phyloP scores from a whole-genome alignment of 2,113 vertebrate genomes.

The Carettochelys insculpta region DNA sequence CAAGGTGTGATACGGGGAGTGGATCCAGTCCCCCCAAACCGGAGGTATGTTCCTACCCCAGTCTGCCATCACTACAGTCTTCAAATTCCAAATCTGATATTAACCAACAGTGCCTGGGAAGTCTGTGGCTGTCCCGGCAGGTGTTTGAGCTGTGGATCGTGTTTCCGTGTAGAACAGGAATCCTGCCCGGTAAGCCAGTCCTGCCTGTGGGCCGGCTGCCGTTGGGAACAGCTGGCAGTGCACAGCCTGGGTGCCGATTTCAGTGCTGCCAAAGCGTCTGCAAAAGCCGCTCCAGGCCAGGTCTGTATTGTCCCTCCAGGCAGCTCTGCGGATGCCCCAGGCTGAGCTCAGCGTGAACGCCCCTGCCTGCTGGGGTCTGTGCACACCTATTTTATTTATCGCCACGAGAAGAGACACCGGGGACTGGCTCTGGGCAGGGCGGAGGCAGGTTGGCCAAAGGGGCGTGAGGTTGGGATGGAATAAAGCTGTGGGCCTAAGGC shows the following conservation, averaged over 20 bases:
- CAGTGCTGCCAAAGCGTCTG: background rate
- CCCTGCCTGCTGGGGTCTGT: background rate
- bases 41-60: background rate
- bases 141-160: background rate
- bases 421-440: too few relatives aligned
- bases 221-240: background rate
- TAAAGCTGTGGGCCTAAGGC: background rate
- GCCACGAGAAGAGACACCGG: too few relatives aligned
- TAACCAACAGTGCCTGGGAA: background rate
- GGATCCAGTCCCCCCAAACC: rapidly evolving
- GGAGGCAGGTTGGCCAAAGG: too few relatives aligned
- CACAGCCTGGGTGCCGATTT: too few relatives aligned
- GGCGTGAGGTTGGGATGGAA: rapidly evolving
- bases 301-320: background rate
- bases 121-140: background rate
- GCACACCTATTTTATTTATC: too few relatives aligned
- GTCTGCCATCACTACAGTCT: background rate
- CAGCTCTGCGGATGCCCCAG: background rate
- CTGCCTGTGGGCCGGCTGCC: background rate
- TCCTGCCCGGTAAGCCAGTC: too few relatives aligned
- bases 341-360: background rate
- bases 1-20: background rate
- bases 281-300: background rate
- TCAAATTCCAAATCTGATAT: background rate
- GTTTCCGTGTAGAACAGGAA: background rate